Base-by-base conservation (phyloP, 1,140 invertebrate genomes). In the Drosophila watanabei region DNA sequence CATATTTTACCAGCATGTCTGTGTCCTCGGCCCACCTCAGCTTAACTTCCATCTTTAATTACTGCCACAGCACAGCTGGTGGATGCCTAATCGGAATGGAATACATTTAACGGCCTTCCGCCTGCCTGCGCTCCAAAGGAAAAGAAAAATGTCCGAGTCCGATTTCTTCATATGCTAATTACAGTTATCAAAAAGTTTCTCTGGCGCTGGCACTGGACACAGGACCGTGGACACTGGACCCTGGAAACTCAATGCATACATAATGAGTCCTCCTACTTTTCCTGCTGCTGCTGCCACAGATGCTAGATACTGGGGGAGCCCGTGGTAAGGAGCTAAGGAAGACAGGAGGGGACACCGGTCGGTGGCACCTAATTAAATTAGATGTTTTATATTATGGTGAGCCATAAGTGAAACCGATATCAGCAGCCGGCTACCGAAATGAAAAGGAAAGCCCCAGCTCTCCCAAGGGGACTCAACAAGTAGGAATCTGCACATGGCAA, bases 81-180 rank as follows among this genome's bases (percentile, higher is more conserved):
- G 16, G 52, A 37, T n/a, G 8, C 24, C 45, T 58, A 75, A 64
- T 56, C 58, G 24, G 51, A 78, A 77, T 61, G 58, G 68, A 54
- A 75, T 75, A 75, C 43, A 79, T 75, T 81, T 41, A 52, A 61
- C 46, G 52, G 46, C 37, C 24, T 89, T 89, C 63, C 85, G 68
- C 41, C 49, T 88, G 81, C 43, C 37, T 69, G 78, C 52, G 37
- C 49, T 48, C 28, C 20, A 51, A 56, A 46, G 45, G 56, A 66
- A 51, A 82, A 58, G 35, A 63, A 52, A 78, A 58, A 28, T 45
- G 14, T 59, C 39, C 32, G 24, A 60, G 28, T 80, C 65, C 45
- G 70, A 75, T 76, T 88, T 90, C 75, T 85, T 85, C 81, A 90
- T 90, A 82, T 89, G 85, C 86, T 88, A 90, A 89, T 89, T 89